Base-by-base conservation (phyloP, 2,888 invertebrate genomes). In the Choristoneura rosaceana region DNA sequence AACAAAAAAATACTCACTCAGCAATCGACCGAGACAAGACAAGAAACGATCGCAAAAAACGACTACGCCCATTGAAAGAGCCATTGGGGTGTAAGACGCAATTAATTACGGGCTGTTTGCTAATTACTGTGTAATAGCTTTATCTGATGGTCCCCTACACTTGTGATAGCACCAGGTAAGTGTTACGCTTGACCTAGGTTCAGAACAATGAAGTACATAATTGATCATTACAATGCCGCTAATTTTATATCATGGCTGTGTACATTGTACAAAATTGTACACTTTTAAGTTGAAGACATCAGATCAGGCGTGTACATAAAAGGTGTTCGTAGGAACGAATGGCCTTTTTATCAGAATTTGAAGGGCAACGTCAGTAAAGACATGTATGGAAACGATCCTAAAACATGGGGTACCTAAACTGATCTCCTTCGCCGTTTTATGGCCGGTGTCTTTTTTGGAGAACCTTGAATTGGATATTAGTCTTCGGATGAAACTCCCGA, bases 71-170 rank as follows among this genome's bases (percentile, higher is more conserved):
- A 55, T 55, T 15, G 55, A 55, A 25, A 55, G 4, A 25, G 12
- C 25, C 55, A 55, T 25, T 25, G 25, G 12, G 55, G 55, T 12
- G 12, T 43, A 17, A 41, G 45, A 14, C 14, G 43, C 34, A 15
- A 47, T 14, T 64, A 64, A 50, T 34, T 65, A 70, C 25, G 15
- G 8, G 38, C 14, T n/a, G 38, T 38, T 50, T 60, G 50, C 9
- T 70, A 70, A 70, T 66, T 65, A 65, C 38, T 47, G 14, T 25
- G 59, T 65, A 64, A 50, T 60, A 38, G 4, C n/a, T 14, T 70
- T 63, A 70, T 62, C 66, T 50, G 66, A 61, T 45, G 43, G 38
- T 15, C 47, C 47, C 25, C 25, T 25, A 25, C 41, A 33, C 15
- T 14, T 43, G n/a, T 65, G 34, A 52, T 52, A 60, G 58, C 17